Conservation (phyloP, 2,797 vertebrate species). For the Sternotherus odoratus region DNA sequence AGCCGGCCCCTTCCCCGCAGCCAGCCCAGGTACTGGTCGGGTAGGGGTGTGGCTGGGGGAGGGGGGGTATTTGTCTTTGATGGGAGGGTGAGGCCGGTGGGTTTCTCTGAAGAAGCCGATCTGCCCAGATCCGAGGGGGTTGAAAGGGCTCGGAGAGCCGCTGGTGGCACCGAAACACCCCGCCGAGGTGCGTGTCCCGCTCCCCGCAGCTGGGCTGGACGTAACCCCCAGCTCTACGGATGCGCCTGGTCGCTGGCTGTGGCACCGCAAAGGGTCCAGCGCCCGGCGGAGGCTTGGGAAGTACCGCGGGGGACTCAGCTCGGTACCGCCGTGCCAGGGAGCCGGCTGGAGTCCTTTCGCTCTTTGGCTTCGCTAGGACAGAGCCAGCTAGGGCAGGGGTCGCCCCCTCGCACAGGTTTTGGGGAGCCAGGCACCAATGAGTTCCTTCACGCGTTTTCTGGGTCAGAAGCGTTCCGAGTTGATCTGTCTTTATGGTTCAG, state of each 20-base stretch:
- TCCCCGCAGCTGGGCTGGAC: background rate
- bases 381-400: background rate
- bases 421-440: background rate
- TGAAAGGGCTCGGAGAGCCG: background rate
- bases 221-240: background rate
- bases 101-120: too few species aligned
- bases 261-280: too few species aligned
- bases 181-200: too few species aligned
- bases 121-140: background rate
- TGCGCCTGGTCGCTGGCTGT: background rate
- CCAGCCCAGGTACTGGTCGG: background rate
- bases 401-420: background rate
- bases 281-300: background rate
- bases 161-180: background rate
- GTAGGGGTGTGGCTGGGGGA: fast-evolving
- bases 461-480: background rate
- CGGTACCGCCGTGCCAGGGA: background rate
- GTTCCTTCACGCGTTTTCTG: background rate
- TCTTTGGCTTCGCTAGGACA: background rate
- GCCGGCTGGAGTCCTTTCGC: background rate
- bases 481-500: background rate
- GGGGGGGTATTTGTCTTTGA: background rate
- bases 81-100: background rate
- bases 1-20: background rate
- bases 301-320: background rate